Conservation (phyloP, 2,113 vertebrate species). For the Dasyprocta punctata region DNA sequence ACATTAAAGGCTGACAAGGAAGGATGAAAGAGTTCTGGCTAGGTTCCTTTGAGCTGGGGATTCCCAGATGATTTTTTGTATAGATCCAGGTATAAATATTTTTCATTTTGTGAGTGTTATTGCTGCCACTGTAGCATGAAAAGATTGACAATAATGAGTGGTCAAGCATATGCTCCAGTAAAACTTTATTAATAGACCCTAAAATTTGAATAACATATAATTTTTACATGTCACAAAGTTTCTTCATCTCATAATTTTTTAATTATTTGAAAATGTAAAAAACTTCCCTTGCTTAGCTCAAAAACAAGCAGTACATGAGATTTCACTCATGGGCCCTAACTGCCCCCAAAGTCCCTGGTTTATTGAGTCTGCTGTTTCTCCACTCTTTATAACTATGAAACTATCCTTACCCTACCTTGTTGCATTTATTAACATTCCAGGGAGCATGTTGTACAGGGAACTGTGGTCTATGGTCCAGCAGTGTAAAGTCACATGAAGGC, state of each 20-base stretch:
- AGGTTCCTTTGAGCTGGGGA: neutral
- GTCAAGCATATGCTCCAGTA: neutral
- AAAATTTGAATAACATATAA: neutral
- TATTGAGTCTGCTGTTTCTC: neutral
- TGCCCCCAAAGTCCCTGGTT: neutral
- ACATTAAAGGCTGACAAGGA: neutral
- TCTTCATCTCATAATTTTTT: neutral
- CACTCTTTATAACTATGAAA: neutral
- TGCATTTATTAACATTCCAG: neutral
- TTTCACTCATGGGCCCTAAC: neutral
- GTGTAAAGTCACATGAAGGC: neutral
- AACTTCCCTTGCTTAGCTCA: neutral
- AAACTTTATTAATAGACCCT: neutral
- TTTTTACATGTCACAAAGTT: neutral
- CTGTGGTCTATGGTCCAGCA: neutral
- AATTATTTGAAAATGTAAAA: constrained; percentile 22
- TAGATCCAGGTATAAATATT: neutral
- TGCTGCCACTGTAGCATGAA: neutral
- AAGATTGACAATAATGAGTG: neutral
- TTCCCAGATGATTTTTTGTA: neutral
- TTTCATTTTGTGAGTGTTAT: neutral
- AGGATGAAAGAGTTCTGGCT: neutral
- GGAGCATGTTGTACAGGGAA: neutral
- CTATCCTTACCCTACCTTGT: neutral
- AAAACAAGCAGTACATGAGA: neutral